Conservation (phyloP, 1,140 invertebrate genomes). For the Sarcophaga peregrina region DNA sequence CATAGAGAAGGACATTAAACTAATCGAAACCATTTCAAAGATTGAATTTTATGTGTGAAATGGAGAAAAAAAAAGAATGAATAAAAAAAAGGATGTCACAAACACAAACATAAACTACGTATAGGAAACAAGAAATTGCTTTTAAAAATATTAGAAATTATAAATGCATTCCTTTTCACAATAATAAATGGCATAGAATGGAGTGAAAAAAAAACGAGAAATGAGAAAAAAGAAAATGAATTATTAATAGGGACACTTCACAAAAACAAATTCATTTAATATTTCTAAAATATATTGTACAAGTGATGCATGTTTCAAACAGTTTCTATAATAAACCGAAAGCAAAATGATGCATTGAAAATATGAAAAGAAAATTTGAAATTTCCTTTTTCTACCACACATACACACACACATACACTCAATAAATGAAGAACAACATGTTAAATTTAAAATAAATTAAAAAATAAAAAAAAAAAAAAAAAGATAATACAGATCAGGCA, state of each 20-base stretch:
- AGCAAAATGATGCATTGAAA: background rate
- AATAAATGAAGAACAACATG: background rate
- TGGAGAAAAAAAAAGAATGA: background rate
- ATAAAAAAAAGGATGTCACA: too few species aligned
- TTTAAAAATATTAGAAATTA: conserved; percentile 23
- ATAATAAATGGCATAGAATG: background rate
- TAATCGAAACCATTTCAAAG: conserved; percentile 19
- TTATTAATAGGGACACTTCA: too few species aligned
- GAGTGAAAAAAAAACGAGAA: background rate
- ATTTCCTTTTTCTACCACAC: background rate
- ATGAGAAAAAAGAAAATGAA: background rate
- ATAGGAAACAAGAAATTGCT: conserved; percentile 2
- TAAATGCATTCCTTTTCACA: background rate
- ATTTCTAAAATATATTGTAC: background rate
- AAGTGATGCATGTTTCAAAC: background rate
- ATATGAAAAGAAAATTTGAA: background rate
- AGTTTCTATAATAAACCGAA: background rate
- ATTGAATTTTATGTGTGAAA: conserved; percentile 12
- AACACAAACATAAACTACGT: too few species aligned
- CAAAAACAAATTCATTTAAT: background rate
- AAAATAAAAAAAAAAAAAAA: background rate
- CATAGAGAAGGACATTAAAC: conserved; percentile 3
- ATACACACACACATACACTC: too few species aligned
- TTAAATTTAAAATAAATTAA: conserved; percentile 5
- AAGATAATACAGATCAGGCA: too few species aligned